These are phyloP conservation scores for Caenorhabditis afra DNA, from an alignment of 2,888 invertebrate genomes.

Conservation along the genomic window DNA sequence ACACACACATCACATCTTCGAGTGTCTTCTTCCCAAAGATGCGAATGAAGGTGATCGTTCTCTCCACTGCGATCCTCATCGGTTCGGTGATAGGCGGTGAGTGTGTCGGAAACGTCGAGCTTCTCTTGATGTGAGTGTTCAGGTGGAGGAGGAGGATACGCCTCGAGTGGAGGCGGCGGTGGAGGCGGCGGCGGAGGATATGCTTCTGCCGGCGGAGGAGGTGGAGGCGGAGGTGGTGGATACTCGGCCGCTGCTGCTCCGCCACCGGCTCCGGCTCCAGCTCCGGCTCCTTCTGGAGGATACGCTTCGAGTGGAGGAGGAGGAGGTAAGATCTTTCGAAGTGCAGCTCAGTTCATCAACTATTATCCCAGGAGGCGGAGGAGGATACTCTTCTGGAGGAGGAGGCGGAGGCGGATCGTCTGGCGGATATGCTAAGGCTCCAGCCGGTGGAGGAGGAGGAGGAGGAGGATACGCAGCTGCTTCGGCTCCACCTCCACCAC, in stretches of 20 bases:
- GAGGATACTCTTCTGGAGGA: conserved; percentile 3
- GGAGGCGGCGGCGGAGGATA: conserved; percentile 32
- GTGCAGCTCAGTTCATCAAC: too few species aligned
- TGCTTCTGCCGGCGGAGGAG: conserved; percentile 6
- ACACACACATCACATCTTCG: conserved; percentile 27
- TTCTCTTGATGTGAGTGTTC: background rate
- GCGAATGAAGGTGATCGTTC: conserved; percentile 41
- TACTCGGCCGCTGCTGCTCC: conserved; percentile 20
- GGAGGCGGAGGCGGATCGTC: conserved; percentile 2
- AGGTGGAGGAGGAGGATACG: conserved; percentile 26
- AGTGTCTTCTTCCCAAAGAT: conserved; percentile 2
- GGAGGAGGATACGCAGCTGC: background rate
- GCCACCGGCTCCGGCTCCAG: conserved; percentile 32
- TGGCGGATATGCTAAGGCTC: conserved; percentile 25
- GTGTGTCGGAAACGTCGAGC: background rate
- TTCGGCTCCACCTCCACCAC: background rate
- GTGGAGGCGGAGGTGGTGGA: background rate
- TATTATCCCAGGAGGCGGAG: conserved; percentile 7
- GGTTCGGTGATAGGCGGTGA: conserved; percentile 35
- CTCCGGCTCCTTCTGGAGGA: conserved; percentile 27
- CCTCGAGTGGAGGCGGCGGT: conserved; percentile 10
- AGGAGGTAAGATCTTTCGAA: background rate
- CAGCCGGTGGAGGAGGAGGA: conserved; percentile 25
- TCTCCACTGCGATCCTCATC: conserved; percentile 44
- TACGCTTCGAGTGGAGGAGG: conserved; percentile 13